These are phyloP conservation scores for Lerista edwardsae DNA, from an alignment of 2,797 vertebrate species.

Conservation along the genomic window DNA sequence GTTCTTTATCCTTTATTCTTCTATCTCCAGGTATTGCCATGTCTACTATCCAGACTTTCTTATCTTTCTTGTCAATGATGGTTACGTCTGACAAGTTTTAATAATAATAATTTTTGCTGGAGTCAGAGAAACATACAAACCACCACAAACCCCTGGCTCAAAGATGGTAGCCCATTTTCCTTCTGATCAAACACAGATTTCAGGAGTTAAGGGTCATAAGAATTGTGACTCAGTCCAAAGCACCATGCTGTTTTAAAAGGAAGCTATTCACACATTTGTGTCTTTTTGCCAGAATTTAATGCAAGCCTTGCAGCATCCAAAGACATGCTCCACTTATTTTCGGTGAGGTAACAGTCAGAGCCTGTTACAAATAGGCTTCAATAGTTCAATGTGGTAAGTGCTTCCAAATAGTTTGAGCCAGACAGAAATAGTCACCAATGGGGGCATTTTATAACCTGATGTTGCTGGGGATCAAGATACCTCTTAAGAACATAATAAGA, in stretches of 20 bases:
- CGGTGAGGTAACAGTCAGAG: neutral
- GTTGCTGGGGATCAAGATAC: neutral
- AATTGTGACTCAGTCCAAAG: neutral
- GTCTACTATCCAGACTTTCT: too few relatives aligned
- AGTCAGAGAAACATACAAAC: neutral
- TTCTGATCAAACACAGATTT: neutral
- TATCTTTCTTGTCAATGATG: too few relatives aligned
- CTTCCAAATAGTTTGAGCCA: neutral
- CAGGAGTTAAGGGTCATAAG: neutral
- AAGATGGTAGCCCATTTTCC: neutral
- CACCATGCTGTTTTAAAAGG: neutral
- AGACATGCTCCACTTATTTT: neutral
- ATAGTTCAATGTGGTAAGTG: neutral
- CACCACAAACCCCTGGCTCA: neutral
- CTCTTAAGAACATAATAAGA: too few relatives aligned
- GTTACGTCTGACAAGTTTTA: too few relatives aligned
- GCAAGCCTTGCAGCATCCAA: slow-evolving; percentile 1
- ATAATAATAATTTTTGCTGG: too few relatives aligned
- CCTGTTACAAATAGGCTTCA: too few relatives aligned
- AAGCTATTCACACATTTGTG: neutral
- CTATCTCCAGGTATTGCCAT: too few relatives aligned
- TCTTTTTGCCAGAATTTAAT: slow-evolving; percentile 5
- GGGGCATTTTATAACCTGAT: neutral
- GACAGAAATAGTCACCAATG: neutral
- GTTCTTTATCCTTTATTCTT: too few relatives aligned